phyloP scores from a whole-genome alignment of 2,797 vertebrate species.

The Sebastes baramenuke region DNA sequence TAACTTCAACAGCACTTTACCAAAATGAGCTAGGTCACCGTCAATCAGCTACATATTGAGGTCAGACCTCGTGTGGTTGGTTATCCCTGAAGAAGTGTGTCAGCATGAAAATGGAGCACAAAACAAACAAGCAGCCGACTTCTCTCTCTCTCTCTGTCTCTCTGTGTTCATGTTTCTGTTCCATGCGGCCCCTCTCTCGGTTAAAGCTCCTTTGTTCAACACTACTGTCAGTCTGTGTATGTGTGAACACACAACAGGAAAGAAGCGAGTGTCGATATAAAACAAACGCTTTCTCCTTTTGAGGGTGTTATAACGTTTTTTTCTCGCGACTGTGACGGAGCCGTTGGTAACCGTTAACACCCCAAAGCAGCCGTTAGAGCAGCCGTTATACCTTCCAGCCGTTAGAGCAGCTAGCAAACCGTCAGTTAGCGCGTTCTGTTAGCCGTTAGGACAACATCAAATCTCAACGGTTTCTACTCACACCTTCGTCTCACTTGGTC shows the following conservation, averaged over 20 bases:
- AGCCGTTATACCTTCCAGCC: no score
- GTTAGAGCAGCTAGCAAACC: no score
- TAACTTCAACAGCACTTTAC: slow-evolving; percentile 18
- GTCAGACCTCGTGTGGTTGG: slow-evolving; percentile 69
- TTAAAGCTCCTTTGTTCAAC: slow-evolving; percentile 74
- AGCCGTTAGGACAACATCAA: slow-evolving; percentile 42
- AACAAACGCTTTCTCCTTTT: neutral
- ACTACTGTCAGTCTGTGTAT: slow-evolving; percentile 33
- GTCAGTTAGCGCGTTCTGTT: slow-evolving; percentile 55
- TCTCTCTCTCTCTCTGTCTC: slow-evolving; percentile 8
- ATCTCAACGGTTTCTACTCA: slow-evolving; percentile 59
- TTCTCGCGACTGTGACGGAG: neutral
- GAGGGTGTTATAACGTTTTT: neutral
- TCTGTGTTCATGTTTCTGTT: slow-evolving; percentile 46
- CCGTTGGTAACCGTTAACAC: neutral
- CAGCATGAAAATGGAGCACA: slow-evolving; percentile 71
- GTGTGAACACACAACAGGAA: slow-evolving; percentile 1
- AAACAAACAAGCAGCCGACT: slow-evolving; percentile 68
- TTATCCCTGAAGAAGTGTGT: slow-evolving; percentile 65
- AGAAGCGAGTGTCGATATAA: neutral
- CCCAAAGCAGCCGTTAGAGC: no score
- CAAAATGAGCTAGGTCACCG: slow-evolving; percentile 60
- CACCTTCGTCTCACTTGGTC: slow-evolving; percentile 64
- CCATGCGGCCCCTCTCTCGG: slow-evolving; percentile 69
- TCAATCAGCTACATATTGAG: slow-evolving; percentile 57